Base-by-base conservation (phyloP, 1,140 invertebrate species). In the Panagrolaimus sp. region DNA sequence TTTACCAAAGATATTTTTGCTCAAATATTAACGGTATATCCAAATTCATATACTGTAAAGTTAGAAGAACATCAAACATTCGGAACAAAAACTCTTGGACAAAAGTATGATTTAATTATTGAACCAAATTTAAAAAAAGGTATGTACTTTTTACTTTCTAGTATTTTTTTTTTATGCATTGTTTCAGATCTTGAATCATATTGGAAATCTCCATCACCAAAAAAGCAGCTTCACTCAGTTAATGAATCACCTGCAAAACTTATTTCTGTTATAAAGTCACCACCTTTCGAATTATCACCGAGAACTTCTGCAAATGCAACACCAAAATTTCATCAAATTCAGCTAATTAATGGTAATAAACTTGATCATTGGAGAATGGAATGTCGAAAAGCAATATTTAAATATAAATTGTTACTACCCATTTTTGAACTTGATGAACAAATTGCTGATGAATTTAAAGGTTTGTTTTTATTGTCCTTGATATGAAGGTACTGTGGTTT, bases 141-240 rank as follows among this genome's bases (percentile, higher is more conserved):
- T 57, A 23, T 23, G 4, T 2, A 1, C 20, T 25, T 14, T 57
- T 57, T 25, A 25, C n/a, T n/a, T 11, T 5, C n/a, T n/a, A n/a
- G 2, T 11, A 1, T 20, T 20, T 9, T 57, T 20, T 20, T n/a
- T n/a, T n/a, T n/a, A n/a, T n/a, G n/a, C n/a, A n/a, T 3, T 25
- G 20, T 57, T 57, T 57, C 4, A 57, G 51, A 57, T 20, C n/a
- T 57, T 11, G 51, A 57, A 57, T 57, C 51, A 9, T 57, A 57
- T 27, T 57, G 51, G 51, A 3, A 11, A 5, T 16, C 51, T 25
- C 51, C 51, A 57, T 57, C 51, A 1, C 51, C 51, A 8, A 13
- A 5, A 4, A 57, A 57, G 20, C 31, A 2, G 7, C 9, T n/a
- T 2, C 51, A 14, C 27, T 27, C 14, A 57, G 20, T 9, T 20